Conservation (phyloP, 2,888 invertebrate genomes). For the Pantelozetes paolii region DNA sequence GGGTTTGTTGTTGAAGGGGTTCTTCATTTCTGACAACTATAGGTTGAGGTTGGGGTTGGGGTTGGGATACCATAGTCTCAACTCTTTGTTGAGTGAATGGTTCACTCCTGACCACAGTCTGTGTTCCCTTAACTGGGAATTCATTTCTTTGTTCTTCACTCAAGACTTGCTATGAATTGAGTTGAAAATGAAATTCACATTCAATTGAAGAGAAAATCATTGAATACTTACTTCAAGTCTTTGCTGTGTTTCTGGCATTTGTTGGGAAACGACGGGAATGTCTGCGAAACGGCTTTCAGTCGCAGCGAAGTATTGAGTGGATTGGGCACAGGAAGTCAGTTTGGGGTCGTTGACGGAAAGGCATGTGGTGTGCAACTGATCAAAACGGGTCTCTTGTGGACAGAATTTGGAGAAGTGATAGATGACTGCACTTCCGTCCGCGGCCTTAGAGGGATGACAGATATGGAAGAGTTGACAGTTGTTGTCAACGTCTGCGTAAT, state of each 20-base stretch:
- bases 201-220: neutral
- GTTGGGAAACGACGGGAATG: neutral
- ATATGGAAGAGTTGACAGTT: slow-evolving; percentile 40
- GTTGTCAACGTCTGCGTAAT: slow-evolving; percentile 42
- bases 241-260: neutral
- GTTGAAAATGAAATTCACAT: neutral
- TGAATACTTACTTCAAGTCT: neutral
- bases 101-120: neutral
- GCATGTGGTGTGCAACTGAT: neutral
- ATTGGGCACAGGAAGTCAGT: neutral
- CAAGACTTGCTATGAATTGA: neutral
- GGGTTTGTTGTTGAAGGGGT: neutral
- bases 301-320: neutral
- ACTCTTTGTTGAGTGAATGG: too few species aligned
- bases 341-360: neutral
- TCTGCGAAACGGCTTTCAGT: neutral
- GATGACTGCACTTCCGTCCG: neutral
- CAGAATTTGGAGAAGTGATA: slow-evolving; percentile 11
- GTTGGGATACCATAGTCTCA: too few species aligned
- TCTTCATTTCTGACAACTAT: neutral
- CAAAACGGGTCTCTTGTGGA: neutral
- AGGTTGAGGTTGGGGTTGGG: too few species aligned
- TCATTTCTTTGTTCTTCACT: neutral
- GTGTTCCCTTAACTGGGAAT: neutral
- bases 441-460: slow-evolving; percentile 2